A percentile compares a stretch with the other conserved stretches of the same genome.
Evolutionary conservation across 2,113 vertebrate genomes (phyloP).

Genomic region (Dunckerocampus dactyliophorus): DNA sequence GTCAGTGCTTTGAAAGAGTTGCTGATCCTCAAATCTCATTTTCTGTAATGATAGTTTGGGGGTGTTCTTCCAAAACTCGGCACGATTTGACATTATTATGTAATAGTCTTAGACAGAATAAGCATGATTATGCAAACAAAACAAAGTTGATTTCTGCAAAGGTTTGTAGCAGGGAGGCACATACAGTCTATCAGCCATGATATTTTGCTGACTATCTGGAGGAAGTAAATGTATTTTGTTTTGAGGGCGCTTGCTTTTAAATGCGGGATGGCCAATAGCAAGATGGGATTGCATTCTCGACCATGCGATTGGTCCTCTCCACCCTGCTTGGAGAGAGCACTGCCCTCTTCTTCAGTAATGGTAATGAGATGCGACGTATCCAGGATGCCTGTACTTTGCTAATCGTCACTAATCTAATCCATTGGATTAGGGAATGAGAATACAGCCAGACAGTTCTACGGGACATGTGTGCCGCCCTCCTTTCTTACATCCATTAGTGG

Average conservation of each 20-base stretch:
- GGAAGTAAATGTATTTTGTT: no score
- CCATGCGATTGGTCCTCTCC: constrained; percentile 19
- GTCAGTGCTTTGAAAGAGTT: no score
- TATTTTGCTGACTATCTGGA: no score
- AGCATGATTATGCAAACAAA: no score
- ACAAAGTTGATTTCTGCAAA: no score
- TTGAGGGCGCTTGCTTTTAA: neutral
- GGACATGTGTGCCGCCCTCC: constrained; percentile 42
- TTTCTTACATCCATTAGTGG: constrained; percentile 11
- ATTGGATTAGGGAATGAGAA: constrained; percentile 66
- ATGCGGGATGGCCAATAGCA: constrained; percentile 9
- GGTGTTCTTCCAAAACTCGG: no score
- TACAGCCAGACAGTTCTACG: constrained; percentile 45
- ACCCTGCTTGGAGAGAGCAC: constrained; percentile 8
- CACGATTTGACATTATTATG: no score
- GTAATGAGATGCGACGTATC: constrained; percentile 70
- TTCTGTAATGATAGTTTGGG: no score
- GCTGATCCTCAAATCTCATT: no score
- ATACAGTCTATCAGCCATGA: no score
- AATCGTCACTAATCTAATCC: constrained; percentile 75
- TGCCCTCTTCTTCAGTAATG: constrained; percentile 40
- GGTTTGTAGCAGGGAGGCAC: no score
- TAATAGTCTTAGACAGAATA: no score
- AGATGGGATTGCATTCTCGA: neutral
- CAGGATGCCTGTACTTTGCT: constrained; percentile 70